phyloP scores from a whole-genome alignment of 37 sponge, comb jelly and placozoan genomes.

The Halichondria panicea region DNA sequence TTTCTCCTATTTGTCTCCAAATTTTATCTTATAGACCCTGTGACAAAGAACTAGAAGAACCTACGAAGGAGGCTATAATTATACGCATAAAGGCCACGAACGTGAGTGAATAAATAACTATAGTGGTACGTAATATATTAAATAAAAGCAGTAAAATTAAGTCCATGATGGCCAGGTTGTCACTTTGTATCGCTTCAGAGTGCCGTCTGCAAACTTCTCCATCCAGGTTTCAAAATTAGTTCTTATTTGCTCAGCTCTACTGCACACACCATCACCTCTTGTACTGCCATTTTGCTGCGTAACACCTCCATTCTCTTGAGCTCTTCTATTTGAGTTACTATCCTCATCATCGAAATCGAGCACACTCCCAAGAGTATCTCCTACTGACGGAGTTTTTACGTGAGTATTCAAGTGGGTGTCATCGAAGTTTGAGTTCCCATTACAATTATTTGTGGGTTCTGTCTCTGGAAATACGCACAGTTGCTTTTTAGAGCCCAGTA shows the following conservation, averaged over 20 bases:
- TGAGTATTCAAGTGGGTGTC: too few species aligned
- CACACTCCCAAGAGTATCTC: neutral
- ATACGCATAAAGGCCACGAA: too few species aligned
- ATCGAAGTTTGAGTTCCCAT: too few species aligned
- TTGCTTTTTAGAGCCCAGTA: conserved; percentile 33
- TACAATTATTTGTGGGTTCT: too few species aligned
- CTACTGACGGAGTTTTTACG: too few species aligned
- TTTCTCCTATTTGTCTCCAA: too few species aligned
- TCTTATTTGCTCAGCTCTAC: neutral
- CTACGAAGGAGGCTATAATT: too few species aligned
- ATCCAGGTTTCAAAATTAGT: conserved; percentile 25
- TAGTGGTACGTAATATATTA: neutral
- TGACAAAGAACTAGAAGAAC: too few species aligned
- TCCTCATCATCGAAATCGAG: neutral
- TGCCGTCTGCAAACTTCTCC: conserved; percentile 55
- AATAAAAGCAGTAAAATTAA: neutral
- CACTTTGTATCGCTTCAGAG: conserved; percentile 29
- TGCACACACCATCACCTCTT: neutral
- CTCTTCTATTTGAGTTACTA: neutral
- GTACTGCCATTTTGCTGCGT: neutral
- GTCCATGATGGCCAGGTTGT: conserved; percentile 40
- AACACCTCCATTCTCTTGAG: too few species aligned
- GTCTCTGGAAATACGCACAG: conserved; percentile 30
- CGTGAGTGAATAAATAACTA: too few species aligned
- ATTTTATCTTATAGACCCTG: too few species aligned